A percentile compares a stretch with the other conserved stretches of the same genome.
phyloP scores from a whole-genome alignment of 2,797 vertebrate species.

The Xenopus petersii region DNA sequence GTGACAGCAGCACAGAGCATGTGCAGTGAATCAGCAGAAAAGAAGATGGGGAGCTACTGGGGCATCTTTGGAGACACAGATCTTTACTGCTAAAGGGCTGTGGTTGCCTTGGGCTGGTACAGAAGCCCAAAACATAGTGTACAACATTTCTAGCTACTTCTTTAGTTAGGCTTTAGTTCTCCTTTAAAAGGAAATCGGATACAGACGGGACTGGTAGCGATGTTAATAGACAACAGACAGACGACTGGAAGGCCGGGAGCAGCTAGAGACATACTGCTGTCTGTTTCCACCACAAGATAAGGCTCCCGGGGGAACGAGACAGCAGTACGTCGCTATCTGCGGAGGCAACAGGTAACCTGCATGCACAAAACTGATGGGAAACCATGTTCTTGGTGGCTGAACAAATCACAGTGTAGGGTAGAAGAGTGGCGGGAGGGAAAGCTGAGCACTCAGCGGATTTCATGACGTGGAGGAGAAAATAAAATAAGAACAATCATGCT shows the following conservation, averaged over 20 bases:
- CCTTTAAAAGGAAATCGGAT: constrained; percentile 3
- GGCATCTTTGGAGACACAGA: too few species aligned
- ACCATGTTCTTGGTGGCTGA: constrained; percentile 83
- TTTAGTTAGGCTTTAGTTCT: too few species aligned
- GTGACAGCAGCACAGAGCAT: too few species aligned
- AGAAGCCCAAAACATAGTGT: too few species aligned
- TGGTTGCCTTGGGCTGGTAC: too few species aligned
- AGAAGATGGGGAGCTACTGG: too few species aligned
- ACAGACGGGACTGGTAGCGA: constrained; percentile 47
- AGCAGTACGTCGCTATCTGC: constrained; percentile 59
- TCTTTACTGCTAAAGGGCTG: too few species aligned
- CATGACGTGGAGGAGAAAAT: constrained; percentile 57
- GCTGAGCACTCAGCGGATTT: constrained; percentile 64
- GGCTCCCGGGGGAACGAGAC: constrained; percentile 55
- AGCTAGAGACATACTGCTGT: constrained; percentile 62
- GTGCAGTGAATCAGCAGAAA: too few species aligned
- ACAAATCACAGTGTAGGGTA: constrained; percentile 81
- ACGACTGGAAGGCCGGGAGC: constrained; percentile 1
- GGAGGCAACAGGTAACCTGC: constrained; percentile 72
- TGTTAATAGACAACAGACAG: constrained; percentile 25
- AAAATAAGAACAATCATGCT: constrained; percentile 64
- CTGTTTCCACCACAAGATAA: constrained; percentile 56
- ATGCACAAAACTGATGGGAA: constrained; percentile 99
- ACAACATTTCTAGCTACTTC: too few species aligned
- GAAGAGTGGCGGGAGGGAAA: constrained; percentile 68